Base-by-base conservation (phyloP, 2,888 invertebrate species). In the Nymphalis polychloros region DNA sequence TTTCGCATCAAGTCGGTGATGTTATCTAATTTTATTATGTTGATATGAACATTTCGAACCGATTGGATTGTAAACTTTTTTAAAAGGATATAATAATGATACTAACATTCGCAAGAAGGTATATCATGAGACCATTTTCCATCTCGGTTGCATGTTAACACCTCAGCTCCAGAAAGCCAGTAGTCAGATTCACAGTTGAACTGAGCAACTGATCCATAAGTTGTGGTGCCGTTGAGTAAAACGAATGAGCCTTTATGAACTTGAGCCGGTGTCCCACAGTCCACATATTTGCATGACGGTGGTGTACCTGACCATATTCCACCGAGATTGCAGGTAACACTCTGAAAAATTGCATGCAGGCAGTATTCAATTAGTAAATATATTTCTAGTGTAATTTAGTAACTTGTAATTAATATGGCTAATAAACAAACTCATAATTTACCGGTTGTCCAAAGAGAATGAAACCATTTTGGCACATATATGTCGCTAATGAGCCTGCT, bases 111-210 rank as follows among this genome's bases (percentile, higher is more conserved):
- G 84, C 98, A 98, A n/a, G 95, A 94, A 0, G 97, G 97, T 61
- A 96, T 95, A 79, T 96, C 95, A 52, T 96, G 95, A 0, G 96
- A 97, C 97, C 97, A 98, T 82, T 96, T 97, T 16, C 97, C 97
- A 73, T 97, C 97, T 68, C 95, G 93, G 48, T 96, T 96, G 83
- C 98, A 98, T 23, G 93, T 94, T 59, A 97, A 94, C 23, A 93
- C 93, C 59, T 96, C 95, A 1, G 95, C 94, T 0, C 95, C 95
- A n/a, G 94, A 94, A 48, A 98, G 91, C 96, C 97, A 97, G 84
- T 97, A 96, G 85, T 98, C 97, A 20, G 94, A 93, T 60, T 95
- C 95, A 81, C 98, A 98, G 68, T 94, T 94, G 84, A 97, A 98
- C 80, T 95, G 95, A 0, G 96, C 95, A 35, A 95, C 82, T 63